These are phyloP conservation scores for Anastrepha obliqua DNA, from an alignment of 1,140 invertebrate genomes.

Conservation along the genomic window DNA sequence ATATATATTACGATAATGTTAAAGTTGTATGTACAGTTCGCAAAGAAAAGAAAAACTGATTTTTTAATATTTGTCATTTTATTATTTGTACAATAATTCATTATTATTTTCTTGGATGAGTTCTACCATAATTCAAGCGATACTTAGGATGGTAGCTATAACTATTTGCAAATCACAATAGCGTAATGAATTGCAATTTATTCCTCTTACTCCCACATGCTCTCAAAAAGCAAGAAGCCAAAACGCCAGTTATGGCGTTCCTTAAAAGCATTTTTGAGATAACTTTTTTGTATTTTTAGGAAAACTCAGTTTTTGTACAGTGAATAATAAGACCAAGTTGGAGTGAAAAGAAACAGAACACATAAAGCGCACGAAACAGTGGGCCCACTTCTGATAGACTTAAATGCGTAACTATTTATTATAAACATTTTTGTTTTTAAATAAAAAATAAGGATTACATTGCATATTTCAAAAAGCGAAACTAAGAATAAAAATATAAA, in stretches of 20 bases:
- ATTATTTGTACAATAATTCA: conserved; percentile 41
- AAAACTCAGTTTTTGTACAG: conserved; percentile 41
- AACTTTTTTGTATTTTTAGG: conserved; percentile 22
- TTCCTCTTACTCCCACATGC: background rate
- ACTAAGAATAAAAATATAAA: conserved; percentile 44
- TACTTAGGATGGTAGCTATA: conserved; percentile 27
- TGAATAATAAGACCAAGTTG: background rate
- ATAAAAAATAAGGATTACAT: conserved; percentile 31
- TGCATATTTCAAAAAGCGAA: conserved; percentile 50
- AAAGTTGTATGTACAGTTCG: conserved; percentile 35
- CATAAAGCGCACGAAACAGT: conserved; percentile 40
- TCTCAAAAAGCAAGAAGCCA: background rate
- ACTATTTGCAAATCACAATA: conserved; percentile 28
- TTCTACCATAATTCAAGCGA: background rate
- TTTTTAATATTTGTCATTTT: conserved; percentile 28
- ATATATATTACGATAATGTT: conserved; percentile 21
- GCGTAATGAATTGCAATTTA: conserved; percentile 32
- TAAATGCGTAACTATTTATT: conserved; percentile 52
- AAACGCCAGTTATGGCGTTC: background rate
- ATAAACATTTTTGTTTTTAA: conserved; percentile 25
- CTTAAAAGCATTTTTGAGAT: conserved; percentile 1
- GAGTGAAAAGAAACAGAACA: background rate
- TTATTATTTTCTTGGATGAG: conserved; percentile 1
- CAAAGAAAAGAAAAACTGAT: background rate
- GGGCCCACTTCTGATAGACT: conserved; percentile 47